Conservation (phyloP, 2,797 vertebrate species). For the Intellagama lesueurii region DNA sequence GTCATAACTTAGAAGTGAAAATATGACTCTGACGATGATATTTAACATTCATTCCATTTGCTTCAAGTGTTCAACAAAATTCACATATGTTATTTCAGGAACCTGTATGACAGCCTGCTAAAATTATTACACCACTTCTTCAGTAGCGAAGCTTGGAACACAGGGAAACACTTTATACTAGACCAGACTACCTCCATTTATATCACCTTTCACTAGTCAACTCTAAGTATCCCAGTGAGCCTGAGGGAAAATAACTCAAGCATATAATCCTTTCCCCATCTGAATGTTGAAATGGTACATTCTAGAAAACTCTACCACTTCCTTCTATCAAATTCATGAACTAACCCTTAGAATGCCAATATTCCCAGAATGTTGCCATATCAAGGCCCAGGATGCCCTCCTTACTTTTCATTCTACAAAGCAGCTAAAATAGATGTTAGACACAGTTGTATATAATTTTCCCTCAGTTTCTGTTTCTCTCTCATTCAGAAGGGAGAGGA, state of each 20-base stretch:
- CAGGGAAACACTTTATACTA: neutral
- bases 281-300: neutral
- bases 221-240: neutral
- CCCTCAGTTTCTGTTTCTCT: neutral
- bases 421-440: neutral
- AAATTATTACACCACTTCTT: neutral
- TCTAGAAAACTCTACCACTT: neutral
- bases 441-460: neutral
- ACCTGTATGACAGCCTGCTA: neutral
- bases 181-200: too few species aligned
- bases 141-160: neutral
- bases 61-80: neutral
- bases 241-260: neutral
- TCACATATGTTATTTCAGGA: neutral
- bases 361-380: too few species aligned
- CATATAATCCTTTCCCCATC: neutral
- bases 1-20: neutral
- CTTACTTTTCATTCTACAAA: neutral
- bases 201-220: neutral
- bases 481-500: neutral
- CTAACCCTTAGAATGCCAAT: neutral
- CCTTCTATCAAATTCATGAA: neutral
- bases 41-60: neutral
- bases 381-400: neutral
- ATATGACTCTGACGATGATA: neutral